Base-by-base conservation (phyloP, 1,140 invertebrate species). In the Anastrepha obliqua region DNA sequence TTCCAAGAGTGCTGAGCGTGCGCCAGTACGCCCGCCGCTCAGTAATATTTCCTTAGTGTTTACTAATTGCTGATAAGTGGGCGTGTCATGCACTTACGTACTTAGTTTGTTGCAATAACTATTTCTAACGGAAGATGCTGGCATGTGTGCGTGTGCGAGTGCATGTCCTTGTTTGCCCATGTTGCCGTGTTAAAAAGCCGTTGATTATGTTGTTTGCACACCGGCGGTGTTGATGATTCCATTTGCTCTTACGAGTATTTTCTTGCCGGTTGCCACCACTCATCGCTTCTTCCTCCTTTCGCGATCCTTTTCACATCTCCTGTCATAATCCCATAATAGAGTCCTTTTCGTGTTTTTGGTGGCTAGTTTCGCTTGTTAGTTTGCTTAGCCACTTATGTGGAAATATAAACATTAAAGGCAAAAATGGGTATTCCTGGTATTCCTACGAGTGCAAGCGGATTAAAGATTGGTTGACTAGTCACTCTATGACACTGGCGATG, bases 31-130 rank as follows among this genome's bases (percentile, higher is more conserved):
- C 5, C 60, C 42, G 70, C 62, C 44, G 62, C n/a, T 55, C 44
- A 15, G n/a, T 81, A 81, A 81, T 81, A 51, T 81, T 81, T 81
- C 74, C 74, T 81, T 42, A 67, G 67, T 87, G 86, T 70, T 55
- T 58, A 88, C 85, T 88, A 88, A 88, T 88, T 88, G 87, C 88
- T 90, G 90, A 91, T 91, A 92, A 90, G 90, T 92, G 91, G 91
- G 91, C 91, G 91, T 92, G 90, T 88, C 89, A 89, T 64, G 86
- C 89, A 89, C 89, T 89, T 88, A 87, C 15, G 3, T 81, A 58
- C 47, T 51, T 81, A 8, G 47, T 58, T 81, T 55, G 74, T 51
- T 81, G 44, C n/a, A 42, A 47, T 74, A 20, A 62, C 60, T 62
- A 62, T n/a, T 17, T 1, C 60, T 62, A 5, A 4, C 13, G 1